Conservation (phyloP, 2,797 vertebrate genomes). For the Xiphorhynchus erythropygius region DNA sequence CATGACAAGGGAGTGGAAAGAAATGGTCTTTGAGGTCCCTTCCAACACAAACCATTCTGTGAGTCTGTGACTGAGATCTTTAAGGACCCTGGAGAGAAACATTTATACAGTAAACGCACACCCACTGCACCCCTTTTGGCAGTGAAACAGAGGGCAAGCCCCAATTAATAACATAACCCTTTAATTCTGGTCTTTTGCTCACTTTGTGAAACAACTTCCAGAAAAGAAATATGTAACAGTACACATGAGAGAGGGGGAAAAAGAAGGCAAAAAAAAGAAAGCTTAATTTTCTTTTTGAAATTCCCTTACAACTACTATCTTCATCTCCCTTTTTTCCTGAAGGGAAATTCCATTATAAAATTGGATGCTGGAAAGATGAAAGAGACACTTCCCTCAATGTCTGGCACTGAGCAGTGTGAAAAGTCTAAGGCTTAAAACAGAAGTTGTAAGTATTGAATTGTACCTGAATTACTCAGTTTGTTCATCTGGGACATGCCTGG, state of each 20-base stretch:
- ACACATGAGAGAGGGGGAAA: fast-evolving
- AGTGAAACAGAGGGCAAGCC: background rate
- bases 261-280: background rate
- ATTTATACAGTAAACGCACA: fast-evolving
- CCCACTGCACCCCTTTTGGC: background rate
- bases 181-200: background rate
- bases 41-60: background rate
- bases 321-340: background rate
- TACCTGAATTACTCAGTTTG: background rate
- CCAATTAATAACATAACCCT: fast-evolving
- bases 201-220: background rate
- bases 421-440: background rate
- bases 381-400: background rate
- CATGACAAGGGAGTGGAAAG: background rate
- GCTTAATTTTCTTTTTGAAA: background rate
- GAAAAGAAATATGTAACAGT: background rate
- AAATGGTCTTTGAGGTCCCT: background rate
- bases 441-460: background rate
- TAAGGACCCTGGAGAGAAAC: background rate
- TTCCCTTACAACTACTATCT: background rate
- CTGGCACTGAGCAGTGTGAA: background rate
- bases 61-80: background rate
- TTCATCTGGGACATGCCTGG: background rate
- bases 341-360: background rate
- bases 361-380: background rate